Percentiles rank a stretch among this genome's conserved stretches.
These are phyloP conservation scores for Hemicentrotus pulcherrimus DNA, from an alignment of 35 echinoderm and acorn worm species.

Conservation along the genomic window DNA sequence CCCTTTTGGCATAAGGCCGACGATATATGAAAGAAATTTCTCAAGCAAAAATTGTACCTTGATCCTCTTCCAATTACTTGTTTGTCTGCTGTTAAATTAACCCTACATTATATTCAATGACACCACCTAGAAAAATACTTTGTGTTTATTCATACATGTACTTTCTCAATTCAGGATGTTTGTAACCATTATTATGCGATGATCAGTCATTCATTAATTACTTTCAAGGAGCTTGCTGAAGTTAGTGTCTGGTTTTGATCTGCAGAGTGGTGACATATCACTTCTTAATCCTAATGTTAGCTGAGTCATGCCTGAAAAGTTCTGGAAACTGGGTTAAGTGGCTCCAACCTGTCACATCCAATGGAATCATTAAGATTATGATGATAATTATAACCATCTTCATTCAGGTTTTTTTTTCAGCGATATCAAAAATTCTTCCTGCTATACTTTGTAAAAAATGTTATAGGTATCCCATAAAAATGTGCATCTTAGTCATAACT, in stretches of 20 bases:
- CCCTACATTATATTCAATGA: too few species aligned
- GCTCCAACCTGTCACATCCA: neutral
- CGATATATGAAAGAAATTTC: too few species aligned
- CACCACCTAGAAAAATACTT: too few species aligned
- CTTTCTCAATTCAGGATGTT: neutral
- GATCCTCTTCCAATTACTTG: too few species aligned
- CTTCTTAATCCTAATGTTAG: neutral
- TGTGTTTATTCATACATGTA: neutral
- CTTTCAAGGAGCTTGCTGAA: neutral
- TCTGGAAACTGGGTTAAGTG: slow-evolving; percentile 10
- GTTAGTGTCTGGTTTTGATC: neutral
- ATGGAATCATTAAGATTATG: neutral
- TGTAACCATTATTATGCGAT: neutral
- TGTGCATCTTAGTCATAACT: too few species aligned
- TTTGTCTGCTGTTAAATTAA: too few species aligned
- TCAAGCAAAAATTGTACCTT: too few species aligned
- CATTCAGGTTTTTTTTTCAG: neutral
- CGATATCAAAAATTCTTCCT: neutral
- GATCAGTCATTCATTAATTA: neutral
- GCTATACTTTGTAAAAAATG: neutral
- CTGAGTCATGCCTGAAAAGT: neutral
- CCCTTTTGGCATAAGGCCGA: too few species aligned
- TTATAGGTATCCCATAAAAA: too few species aligned
- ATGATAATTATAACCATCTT: neutral
- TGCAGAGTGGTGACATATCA: neutral